A percentile compares a stretch with the other conserved stretches of the same genome.
These are phyloP conservation scores for Malthinus seriepunctatus DNA, from an alignment of 2,888 invertebrate genomes.

Conservation along the genomic window DNA sequence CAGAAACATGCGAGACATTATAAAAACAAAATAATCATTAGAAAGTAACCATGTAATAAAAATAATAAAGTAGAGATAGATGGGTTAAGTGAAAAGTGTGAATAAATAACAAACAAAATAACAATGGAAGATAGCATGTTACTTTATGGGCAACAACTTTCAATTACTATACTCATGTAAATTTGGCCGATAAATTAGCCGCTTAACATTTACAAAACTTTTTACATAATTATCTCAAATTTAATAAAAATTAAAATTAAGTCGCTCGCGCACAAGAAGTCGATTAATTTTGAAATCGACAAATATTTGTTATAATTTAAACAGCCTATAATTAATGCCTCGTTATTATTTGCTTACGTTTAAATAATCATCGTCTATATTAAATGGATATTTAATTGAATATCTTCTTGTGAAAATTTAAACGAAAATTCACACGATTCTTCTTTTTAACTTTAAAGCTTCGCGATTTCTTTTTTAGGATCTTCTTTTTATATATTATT, in stretches of 20 bases:
- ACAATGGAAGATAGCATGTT: constrained; percentile 13
- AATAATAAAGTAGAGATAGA: constrained; percentile 1
- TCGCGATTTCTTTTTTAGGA: constrained; percentile 3
- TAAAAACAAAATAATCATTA: constrained; percentile 15
- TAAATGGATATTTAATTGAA: constrained; percentile 22
- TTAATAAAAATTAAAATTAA: no score
- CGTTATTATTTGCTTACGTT: constrained; percentile 16
- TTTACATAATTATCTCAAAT: background rate
- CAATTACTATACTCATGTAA: constrained; percentile 11
- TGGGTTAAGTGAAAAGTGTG: constrained; percentile 13
- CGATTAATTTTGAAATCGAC: no score
- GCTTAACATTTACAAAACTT: background rate
- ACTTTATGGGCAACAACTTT: constrained; percentile 12
- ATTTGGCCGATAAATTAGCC: background rate
- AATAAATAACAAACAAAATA: constrained; percentile 9
- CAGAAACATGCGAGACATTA: constrained; percentile 14
- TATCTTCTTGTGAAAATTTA: constrained; percentile 14
- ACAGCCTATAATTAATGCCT: constrained; percentile 12
- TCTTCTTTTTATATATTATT: background rate
- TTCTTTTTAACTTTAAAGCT: background rate
- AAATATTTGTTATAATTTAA: background rate
- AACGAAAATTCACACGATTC: background rate
- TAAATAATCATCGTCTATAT: constrained; percentile 21
- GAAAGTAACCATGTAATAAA: constrained; percentile 20
- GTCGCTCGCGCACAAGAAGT: no score